These are phyloP conservation scores for Chaetoderma sp. DNA, from an alignment of 2,888 invertebrate species.

Conservation along the genomic window DNA sequence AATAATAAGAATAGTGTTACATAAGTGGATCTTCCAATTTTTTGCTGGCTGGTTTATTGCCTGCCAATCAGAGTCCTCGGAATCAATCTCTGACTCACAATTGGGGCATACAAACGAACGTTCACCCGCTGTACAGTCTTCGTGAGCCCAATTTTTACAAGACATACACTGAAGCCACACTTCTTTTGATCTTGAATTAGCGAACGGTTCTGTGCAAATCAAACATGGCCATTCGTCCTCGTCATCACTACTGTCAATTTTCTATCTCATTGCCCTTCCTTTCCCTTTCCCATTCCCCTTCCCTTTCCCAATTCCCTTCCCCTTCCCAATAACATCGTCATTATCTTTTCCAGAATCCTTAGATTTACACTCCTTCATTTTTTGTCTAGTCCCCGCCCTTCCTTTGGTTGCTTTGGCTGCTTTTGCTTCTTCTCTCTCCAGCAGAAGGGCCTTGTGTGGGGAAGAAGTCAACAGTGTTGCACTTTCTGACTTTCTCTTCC, in stretches of 20 bases:
- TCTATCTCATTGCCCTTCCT: background rate
- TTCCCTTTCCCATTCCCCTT: background rate
- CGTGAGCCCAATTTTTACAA: conserved; percentile 14
- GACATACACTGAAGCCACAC: conserved; percentile 10
- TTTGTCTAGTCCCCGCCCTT: too few relatives aligned
- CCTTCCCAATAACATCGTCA: background rate
- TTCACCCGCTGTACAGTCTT: conserved; percentile 3
- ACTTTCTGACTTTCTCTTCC: background rate
- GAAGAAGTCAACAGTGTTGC: conserved; percentile 1
- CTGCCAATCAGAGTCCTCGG: too few relatives aligned
- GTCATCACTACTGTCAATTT: background rate
- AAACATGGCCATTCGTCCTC: conserved; percentile 18
- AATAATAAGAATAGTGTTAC: too few relatives aligned
- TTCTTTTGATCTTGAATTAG: conserved; percentile 2
- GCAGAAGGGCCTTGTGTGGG: background rate
- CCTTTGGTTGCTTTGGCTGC: background rate
- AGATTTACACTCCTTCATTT: too few relatives aligned
- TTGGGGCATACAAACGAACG: background rate
- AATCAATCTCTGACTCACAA: background rate
- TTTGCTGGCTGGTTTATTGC: too few relatives aligned
- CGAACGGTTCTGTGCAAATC: conserved; percentile 11
- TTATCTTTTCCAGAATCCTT: too few relatives aligned
- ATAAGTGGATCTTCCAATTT: too few relatives aligned
- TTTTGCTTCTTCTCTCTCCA: background rate
- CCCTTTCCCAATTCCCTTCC: background rate